These are phyloP conservation scores for Mimumesa dahlbomi DNA, from an alignment of 2,888 invertebrate genomes.

Conservation along the genomic window DNA sequence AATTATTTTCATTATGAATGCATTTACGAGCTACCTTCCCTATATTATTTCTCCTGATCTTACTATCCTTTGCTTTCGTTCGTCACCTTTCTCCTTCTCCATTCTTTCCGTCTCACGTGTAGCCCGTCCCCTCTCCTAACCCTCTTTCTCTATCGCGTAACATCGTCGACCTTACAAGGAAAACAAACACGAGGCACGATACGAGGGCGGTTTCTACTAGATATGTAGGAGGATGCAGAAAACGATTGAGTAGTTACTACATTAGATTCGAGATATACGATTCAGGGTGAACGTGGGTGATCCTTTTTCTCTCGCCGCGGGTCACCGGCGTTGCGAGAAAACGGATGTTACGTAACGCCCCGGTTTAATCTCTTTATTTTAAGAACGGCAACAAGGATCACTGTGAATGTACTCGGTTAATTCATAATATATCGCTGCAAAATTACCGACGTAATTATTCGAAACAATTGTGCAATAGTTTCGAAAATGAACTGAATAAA, in stretches of 20 bases:
- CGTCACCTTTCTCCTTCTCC: background rate
- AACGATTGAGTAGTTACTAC: background rate
- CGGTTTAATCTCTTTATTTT: conserved; percentile 1
- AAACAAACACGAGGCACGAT: conserved; percentile 40
- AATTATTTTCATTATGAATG: too few relatives aligned
- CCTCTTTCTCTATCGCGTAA: conserved; percentile 24
- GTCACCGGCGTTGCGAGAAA: conserved; percentile 15
- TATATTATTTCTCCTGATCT: background rate
- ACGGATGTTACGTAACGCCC: conserved; percentile 25
- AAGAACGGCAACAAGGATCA: too few relatives aligned
- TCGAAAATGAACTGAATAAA: too few relatives aligned
- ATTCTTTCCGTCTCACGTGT: conserved; percentile 10
- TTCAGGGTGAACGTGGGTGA: conserved; percentile 32
- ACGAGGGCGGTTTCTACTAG: conserved; percentile 13
- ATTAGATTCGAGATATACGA: background rate
- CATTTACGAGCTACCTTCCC: too few relatives aligned
- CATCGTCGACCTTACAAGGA: conserved; percentile 58
- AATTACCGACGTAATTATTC: too few relatives aligned
- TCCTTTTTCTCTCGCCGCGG: conserved; percentile 2
- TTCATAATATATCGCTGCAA: too few relatives aligned
- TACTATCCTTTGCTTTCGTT: background rate
- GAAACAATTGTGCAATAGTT: too few relatives aligned
- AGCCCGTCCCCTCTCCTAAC: conserved; percentile 1
- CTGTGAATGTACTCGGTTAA: too few relatives aligned
- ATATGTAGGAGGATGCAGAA: background rate